Evolutionary conservation across 2,797 vertebrate species (phyloP), one percentile per base, ranked within the genome.

Genomic region (Ptychadena robeensis): DNA sequence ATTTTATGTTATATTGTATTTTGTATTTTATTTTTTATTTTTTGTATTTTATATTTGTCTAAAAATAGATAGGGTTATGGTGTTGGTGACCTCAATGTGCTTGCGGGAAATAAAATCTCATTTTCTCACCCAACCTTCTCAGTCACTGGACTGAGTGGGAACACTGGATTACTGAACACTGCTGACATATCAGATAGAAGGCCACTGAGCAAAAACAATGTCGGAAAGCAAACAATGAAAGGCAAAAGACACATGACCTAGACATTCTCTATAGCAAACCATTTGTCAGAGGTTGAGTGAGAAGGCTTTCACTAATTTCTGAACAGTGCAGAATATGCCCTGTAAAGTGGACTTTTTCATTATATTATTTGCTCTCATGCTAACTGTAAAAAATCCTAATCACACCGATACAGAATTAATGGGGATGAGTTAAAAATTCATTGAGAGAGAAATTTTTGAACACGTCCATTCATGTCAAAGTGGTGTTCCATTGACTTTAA

Each of bases 101-200:
- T 64, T 57, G 40, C 68, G 63, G 68, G 68, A 78, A 79, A 32
- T 72, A 73, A 25, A 67, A 82, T 69, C 53, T 71, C 38, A 66
- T 71, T 65, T 72, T 66, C 27, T 66, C 15, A 67, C 30, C 31
- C 53, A 79, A 59, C 75, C 66, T 38, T 74, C n/a, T n/a, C n/a
- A n/a, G 77, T 74, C 82, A 80, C 48, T 69, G 80, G 82, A 69
- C 64, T 61, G 61, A 32, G 53, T 74, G 70, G 76, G 69, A 67
- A 68, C 48, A 69, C 32, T 27, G n/a, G 76, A 79, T 79, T 69
- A 71, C 9, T 37, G 34, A 81, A 85, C 9, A 69, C 8, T 82
- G 74, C 44, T 82, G 73, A 68, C 80, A 82, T 83, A 73, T 83
- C 82, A 69, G 61, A 73, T 15, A 38, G 57, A 64, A 82, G 40